Base-by-base conservation (phyloP, 2,113 vertebrate genomes). In the Herpetotheres cachinnans region DNA sequence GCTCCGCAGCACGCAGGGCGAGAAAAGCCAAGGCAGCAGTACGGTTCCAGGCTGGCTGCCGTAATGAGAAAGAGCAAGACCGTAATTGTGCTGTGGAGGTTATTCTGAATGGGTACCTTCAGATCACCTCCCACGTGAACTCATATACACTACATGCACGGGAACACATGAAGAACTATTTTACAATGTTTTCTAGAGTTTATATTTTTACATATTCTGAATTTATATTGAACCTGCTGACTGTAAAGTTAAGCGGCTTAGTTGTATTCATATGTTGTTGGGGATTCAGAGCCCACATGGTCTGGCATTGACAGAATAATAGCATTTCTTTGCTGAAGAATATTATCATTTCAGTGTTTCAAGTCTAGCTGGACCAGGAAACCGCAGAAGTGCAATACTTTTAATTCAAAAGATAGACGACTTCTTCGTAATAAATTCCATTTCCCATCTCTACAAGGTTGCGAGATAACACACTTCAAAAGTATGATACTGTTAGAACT, bases 1-100 rank as follows among this genome's bases (percentile, higher is more conserved):
- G 34, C 44, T 54, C 27, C 9, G 0, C 6, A 4, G 63, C 13
- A 6, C 0, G 29, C 24, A 1, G 10, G 8, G 16, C 24, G n/a
- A n/a, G 36, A 11, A 42, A 11, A 38, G 88, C 42, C 58, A 5
- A 16, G n/a, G 26, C 13, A 24, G 32, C 47, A 10, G 62, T 16
- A 0, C 1, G 19, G 7, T 8, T 24, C 46, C 1, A 2, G 56
- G 32, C 4, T 26, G 70, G 54, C 62, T 30, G 63, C 25, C 3
- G 40, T 42, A 5, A 44, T 3, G 27, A 79, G 58, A 22, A 63
- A 54, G 25, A 46, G 77, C 47, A 0, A 56, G 58, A 38, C 89
- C 18, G 0, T 42, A 50, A 76, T 67, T 42, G 29, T 49, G 4
- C 9, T 2, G 61, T 21, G 72, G 19, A 26, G 42, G 44, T 63